These are phyloP conservation scores for Mastomys natalensis DNA, from an alignment of 2,113 vertebrate species.

Conservation along the genomic window DNA sequence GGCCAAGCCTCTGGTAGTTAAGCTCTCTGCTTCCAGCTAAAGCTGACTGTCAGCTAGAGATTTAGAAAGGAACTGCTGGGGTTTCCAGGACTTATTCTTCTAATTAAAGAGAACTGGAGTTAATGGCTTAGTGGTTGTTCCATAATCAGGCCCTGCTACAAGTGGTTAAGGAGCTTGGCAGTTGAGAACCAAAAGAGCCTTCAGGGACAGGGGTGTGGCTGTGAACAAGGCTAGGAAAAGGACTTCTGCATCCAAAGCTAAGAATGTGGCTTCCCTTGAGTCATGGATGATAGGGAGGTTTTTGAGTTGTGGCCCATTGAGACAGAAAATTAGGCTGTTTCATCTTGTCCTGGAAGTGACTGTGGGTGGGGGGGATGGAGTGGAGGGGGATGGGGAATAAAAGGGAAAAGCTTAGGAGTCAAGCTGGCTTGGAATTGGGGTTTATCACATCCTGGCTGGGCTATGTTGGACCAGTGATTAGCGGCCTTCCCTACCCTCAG, in stretches of 20 bases:
- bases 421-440: not conserved
- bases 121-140: not conserved
- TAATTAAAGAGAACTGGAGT: slow-evolving; percentile 5
- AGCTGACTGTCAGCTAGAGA: not conserved
- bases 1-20: not conserved
- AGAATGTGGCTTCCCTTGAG: slow-evolving; percentile 32
- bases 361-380: not conserved
- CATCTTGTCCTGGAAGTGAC: not conserved
- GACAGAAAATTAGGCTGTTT: slow-evolving; percentile 10
- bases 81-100: not conserved
- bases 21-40: not conserved
- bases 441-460: not conserved
- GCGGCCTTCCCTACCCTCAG: not conserved
- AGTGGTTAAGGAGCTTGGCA: not conserved
- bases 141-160: not conserved
- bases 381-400: not conserved
- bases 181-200: not conserved
- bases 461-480: not conserved
- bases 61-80: not conserved
- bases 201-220: not conserved
- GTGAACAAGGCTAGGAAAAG: not conserved
- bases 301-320: slow-evolving; percentile 21
- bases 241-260: slow-evolving; percentile 3
- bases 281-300: not conserved
- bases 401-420: not conserved